Conservation (phyloP, 2,797 vertebrate genomes). For the Aplochiton taeniatus region DNA sequence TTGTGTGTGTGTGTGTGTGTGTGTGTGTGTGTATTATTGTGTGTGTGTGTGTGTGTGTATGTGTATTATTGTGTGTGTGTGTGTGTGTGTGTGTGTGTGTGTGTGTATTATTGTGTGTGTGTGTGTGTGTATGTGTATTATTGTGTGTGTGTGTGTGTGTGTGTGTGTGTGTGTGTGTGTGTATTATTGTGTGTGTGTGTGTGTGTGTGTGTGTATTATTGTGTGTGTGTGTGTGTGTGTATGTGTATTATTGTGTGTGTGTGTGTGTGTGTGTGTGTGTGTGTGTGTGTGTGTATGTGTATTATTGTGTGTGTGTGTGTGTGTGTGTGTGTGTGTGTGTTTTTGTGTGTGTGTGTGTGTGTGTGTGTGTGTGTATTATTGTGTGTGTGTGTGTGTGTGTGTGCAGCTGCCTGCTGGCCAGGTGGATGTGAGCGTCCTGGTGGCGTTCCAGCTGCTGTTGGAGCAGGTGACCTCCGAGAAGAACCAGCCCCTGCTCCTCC, state of each 20-base stretch:
- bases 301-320: neutral
- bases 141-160: no score
- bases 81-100: no score
- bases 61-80: neutral
- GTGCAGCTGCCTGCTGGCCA: slow-evolving; percentile 83
- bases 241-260: no score
- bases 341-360: neutral
- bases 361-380: neutral
- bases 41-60: neutral
- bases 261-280: neutral
- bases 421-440: slow-evolving; percentile 93
- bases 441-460: slow-evolving; percentile 89
- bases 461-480: slow-evolving; percentile 92
- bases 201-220: no score
- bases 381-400: slow-evolving; percentile 27
- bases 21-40: no score
- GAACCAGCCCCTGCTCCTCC: slow-evolving; percentile 87
- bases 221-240: neutral
- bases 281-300: neutral
- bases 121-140: no score
- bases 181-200: neutral
- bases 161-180: neutral
- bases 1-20: neutral
- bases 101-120: neutral
- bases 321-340: neutral